A percentile compares a stretch with the other conserved stretches of the same genome.
These are phyloP conservation scores for Drosophila kurseongensis DNA, from an alignment of 1,140 invertebrate genomes.

Conservation along the genomic window DNA sequence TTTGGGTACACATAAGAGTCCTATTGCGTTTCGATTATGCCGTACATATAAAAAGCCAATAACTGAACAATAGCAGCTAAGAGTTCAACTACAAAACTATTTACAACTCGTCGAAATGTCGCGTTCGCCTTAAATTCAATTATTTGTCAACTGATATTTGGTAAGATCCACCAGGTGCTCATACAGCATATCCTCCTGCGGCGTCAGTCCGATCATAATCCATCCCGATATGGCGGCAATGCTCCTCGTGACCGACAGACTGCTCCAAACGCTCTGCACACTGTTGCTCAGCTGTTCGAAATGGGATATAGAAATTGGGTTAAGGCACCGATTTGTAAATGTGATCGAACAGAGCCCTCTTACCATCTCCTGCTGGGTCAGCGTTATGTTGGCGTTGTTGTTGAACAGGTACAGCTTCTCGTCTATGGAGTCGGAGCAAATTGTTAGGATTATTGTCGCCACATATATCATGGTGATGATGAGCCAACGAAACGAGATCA, in stretches of 20 bases:
- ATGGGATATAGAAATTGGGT: neutral
- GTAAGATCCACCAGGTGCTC: slow-evolving; percentile 81
- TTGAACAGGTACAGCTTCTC: slow-evolving; percentile 78
- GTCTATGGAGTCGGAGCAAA: slow-evolving; percentile 83
- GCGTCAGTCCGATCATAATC: slow-evolving; percentile 83
- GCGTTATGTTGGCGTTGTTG: slow-evolving; percentile 77
- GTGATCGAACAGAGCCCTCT: slow-evolving; percentile 6
- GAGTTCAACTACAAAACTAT: slow-evolving; percentile 57
- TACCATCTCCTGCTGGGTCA: slow-evolving; percentile 80
- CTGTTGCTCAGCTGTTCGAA: slow-evolving; percentile 65
- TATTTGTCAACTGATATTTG: slow-evolving; percentile 84
- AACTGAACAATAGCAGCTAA: slow-evolving; percentile 75
- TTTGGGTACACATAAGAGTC: slow-evolving; percentile 52
- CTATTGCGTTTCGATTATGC: slow-evolving; percentile 60
- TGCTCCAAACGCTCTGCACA: slow-evolving; percentile 80
- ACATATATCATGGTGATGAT: slow-evolving; percentile 84
- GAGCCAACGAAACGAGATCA: slow-evolving; percentile 83
- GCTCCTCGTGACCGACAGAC: slow-evolving; percentile 80
- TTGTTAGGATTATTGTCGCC: slow-evolving; percentile 84
- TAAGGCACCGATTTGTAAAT: neutral
- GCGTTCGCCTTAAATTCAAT: slow-evolving; percentile 72
- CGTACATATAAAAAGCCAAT: slow-evolving; percentile 75
- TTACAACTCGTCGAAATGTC: slow-evolving; percentile 33
- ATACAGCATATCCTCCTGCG: slow-evolving; percentile 81
- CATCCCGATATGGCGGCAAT: slow-evolving; percentile 83